Evolutionary conservation across 2,797 vertebrate species (phyloP), one percentile per base, ranked within the genome.

Genomic region (Pitangus sulphuratus): DNA sequence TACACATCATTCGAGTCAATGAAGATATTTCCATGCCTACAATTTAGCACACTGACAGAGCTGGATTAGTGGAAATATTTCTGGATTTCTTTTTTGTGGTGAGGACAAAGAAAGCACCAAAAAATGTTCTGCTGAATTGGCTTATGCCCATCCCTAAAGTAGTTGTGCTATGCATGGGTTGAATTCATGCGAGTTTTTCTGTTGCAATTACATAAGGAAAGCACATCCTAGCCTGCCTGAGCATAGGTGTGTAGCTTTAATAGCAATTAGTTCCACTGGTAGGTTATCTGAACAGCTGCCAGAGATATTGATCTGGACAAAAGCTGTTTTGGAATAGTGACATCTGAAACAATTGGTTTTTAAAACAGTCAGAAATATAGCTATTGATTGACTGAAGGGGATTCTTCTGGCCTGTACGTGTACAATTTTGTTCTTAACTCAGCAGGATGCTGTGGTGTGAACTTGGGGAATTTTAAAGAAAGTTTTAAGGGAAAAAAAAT

Each of bases 271-370:
- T 95, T 96, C 88, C 48, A 57, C 82, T 89, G 83, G 94, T 84
- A 74, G 91, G 80, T 94, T 96, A 93, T 96, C 84, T 93, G 93
- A 87, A 89, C 44, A 39, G 50, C 89, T 89, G 93, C 75, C 93
- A 87, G 88, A 83, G 82, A 37, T 95, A 97, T 92, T 57, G 96
- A 97, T 96, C 85, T 95, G 77, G 83, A 42, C 70, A 85, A 94
- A 94, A 95, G 80, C 72, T 93, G 74, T 79, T 95, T 86, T 86
- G 79, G 86, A 87, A 90, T 84, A 93, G 90, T 48, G 91, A 84
- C 87, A 92, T 87, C 91, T 96, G 77, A 95, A 97, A 94, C 93
- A 97, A 94, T 81, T 90, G 90, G 61, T 47, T 95, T 95, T 97
- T 86, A 95, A 96, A 96, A 35, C 72, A 87, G 50, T 89, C 85